These are phyloP conservation scores for Pangasius krempfi DNA, from an alignment of 2,797 vertebrate species.

Conservation along the genomic window DNA sequence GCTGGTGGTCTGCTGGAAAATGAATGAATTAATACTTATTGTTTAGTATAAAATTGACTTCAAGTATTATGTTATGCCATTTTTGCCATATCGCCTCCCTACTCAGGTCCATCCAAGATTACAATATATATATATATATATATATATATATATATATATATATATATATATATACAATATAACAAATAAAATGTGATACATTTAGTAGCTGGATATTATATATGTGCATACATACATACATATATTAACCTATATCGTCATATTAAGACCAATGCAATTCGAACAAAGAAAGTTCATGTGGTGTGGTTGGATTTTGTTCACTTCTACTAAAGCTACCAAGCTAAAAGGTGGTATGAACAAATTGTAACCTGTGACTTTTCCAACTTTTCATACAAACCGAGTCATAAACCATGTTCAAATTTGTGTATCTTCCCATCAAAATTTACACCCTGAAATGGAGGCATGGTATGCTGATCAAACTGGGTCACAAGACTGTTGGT, in stretches of 20 bases:
- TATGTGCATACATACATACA: background rate
- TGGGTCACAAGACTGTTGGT: background rate
- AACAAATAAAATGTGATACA: background rate
- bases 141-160: no score
- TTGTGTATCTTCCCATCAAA: background rate
- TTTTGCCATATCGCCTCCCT: background rate
- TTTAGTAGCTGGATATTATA: background rate
- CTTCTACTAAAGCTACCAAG: background rate
- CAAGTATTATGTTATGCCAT: background rate
- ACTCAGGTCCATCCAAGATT: background rate
- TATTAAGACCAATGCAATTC: background rate
- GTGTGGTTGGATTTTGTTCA: background rate
- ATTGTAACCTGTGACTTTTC: background rate
- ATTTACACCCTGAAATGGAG: no score
- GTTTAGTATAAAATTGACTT: background rate
- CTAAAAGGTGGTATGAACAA: background rate
- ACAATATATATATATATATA: background rate
- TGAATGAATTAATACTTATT: background rate
- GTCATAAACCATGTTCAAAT: background rate
- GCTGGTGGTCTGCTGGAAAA: background rate
- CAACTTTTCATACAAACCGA: background rate
- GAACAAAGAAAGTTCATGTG: background rate
- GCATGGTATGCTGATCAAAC: background rate
- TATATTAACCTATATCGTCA: background rate
- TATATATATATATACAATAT: background rate